A percentile compares a stretch with the other conserved stretches of the same genome.
Conservation (phyloP, 2,113 vertebrate genomes). For the Nothobranchius kuhntae region DNA sequence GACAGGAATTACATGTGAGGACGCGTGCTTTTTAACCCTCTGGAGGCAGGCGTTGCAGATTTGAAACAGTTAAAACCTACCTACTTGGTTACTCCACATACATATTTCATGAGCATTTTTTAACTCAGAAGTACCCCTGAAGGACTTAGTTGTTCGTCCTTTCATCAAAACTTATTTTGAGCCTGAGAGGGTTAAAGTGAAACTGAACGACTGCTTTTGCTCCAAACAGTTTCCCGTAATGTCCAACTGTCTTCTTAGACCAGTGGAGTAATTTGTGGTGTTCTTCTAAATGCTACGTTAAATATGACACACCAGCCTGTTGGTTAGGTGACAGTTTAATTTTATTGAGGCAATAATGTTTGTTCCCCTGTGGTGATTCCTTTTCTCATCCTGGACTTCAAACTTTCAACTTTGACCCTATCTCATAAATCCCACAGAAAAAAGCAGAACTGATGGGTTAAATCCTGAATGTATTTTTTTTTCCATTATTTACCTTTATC, state of each 20-base stretch:
- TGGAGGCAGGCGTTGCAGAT: no score
- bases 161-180: no score
- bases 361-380: background rate
- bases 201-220: conserved; percentile 3
- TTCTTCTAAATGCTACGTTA: background rate
- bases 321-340: background rate
- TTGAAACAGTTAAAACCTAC: no score
- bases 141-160: no score
- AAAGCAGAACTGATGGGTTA: background rate
- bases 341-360: background rate
- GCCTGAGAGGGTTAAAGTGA: background rate
- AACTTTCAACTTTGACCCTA: background rate
- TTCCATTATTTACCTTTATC: background rate
- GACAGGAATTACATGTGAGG: conserved; percentile 55
- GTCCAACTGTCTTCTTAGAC: background rate
- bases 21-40: background rate
- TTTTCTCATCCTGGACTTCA: background rate
- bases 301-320: background rate
- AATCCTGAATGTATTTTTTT: background rate
- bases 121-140: no score
- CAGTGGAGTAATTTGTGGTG: background rate
- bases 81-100: no score
- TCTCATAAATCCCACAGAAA: background rate
- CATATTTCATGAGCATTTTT: no score
- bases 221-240: conserved; percentile 11